phyloP scores from a whole-genome alignment of 2,113 vertebrate genomes.

The Danionella cerebrum region DNA sequence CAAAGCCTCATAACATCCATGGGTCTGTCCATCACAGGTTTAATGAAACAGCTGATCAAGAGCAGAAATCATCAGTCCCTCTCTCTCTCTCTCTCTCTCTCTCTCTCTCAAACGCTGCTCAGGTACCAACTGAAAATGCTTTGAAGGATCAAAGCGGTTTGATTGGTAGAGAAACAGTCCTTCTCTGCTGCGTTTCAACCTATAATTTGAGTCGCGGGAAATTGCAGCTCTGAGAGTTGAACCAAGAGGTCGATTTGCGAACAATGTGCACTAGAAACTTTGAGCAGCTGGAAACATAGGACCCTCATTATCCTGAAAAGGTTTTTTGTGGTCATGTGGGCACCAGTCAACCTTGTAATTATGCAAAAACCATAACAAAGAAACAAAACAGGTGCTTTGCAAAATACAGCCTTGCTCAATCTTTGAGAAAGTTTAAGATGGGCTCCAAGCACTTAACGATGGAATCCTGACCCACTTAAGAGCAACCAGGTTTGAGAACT shows the following conservation, averaged over 20 bases:
- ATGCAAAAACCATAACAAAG: background rate
- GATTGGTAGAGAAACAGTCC: background rate
- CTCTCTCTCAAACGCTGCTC: background rate
- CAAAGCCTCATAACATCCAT: background rate
- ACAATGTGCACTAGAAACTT: constrained; percentile 35
- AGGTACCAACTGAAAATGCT: background rate
- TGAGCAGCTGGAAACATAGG: background rate
- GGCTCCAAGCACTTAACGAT: no score
- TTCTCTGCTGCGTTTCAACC: constrained; percentile 5
- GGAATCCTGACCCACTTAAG: no score
- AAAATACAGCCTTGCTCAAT: background rate
- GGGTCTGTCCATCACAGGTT: background rate
- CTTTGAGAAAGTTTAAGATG: no score
- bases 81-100: background rate
- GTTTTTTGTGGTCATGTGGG: background rate
- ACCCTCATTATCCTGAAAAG: background rate
- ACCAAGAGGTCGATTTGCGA: constrained; percentile 22
- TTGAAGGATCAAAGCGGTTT: constrained; percentile 15
- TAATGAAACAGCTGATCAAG: background rate
- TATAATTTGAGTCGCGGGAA: constrained; percentile 35
- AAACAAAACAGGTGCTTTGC: background rate
- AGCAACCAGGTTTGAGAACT: no score
- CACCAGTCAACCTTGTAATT: background rate
- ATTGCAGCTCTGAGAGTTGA: constrained; percentile 18
- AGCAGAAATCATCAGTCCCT: background rate